phyloP scores from a whole-genome alignment of 2,888 invertebrate genomes.

The Lepas anatifera region DNA sequence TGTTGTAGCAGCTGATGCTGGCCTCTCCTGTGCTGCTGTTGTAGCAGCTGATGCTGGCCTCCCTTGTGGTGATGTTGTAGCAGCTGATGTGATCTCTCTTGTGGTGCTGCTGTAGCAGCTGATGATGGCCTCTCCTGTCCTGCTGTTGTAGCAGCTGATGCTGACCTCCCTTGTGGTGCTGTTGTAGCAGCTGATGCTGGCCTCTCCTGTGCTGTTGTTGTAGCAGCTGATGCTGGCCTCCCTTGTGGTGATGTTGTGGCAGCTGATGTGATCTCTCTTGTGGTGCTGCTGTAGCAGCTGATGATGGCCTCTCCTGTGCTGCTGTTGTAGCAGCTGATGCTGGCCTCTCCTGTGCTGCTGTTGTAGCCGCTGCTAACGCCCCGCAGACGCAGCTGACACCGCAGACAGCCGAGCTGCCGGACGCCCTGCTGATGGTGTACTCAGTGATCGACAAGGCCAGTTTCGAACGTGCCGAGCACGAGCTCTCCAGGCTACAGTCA shows the following conservation, averaged over 20 bases:
- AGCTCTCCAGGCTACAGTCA: constrained; percentile 62
- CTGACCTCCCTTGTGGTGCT: too few species aligned
- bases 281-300: too few species aligned
- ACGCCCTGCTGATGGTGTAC: constrained; percentile 79
- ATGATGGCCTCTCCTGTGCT: too few species aligned
- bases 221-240: too few species aligned
- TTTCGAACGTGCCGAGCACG: constrained; percentile 68
- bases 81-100: neutral
- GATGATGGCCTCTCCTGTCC: too few species aligned
- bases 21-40: too few species aligned
- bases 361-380: constrained; percentile 22
- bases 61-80: neutral
- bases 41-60: too few species aligned
- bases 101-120: too few species aligned
- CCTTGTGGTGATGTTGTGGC: neutral
- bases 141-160: too few species aligned
- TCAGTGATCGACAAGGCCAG: constrained; percentile 84
- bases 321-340: too few species aligned
- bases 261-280: neutral
- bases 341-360: too few species aligned
- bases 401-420: constrained; percentile 52
- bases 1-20: constrained; percentile 10
- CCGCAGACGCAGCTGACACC: constrained; percentile 62
- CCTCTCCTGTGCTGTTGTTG: too few species aligned
- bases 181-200: constrained; percentile 17